Conservation (phyloP, 2,113 vertebrate genomes). For the Oplegnathus fasciatus region DNA sequence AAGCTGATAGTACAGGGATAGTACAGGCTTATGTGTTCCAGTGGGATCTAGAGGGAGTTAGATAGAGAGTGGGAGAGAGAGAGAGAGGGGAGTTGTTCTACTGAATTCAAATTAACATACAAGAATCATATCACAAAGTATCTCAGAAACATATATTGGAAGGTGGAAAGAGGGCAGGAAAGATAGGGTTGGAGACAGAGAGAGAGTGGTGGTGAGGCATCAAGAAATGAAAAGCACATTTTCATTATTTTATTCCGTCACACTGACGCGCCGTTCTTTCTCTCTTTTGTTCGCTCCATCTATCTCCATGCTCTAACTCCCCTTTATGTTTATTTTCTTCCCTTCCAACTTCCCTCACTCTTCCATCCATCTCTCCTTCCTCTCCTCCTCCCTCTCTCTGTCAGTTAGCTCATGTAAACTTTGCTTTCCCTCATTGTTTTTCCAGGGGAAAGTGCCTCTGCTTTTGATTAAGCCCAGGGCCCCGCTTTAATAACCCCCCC, state of each 20-base stretch:
- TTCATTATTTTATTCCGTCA: slow-evolving; percentile 70
- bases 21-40: slow-evolving; percentile 77
- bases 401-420: slow-evolving; percentile 84
- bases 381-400: slow-evolving; percentile 55
- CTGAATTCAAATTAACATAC: slow-evolving; percentile 25
- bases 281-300: slow-evolving; percentile 48
- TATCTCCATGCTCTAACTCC: slow-evolving; percentile 64
- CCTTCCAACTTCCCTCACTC: slow-evolving; percentile 69
- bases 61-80: neutral
- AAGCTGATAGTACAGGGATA: slow-evolving; percentile 77
- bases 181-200: slow-evolving; percentile 6
- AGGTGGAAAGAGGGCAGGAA: neutral
- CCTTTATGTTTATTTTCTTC: slow-evolving; percentile 78
- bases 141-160: neutral
- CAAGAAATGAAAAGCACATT: slow-evolving; percentile 78
- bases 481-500: slow-evolving; percentile 48
- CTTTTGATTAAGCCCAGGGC: slow-evolving; percentile 79
- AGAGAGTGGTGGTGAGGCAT: slow-evolving; percentile 46
- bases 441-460: slow-evolving; percentile 76
- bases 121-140: neutral
- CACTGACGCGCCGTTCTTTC: slow-evolving; percentile 26
- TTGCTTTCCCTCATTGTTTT: slow-evolving; percentile 82
- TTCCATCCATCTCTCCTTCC: slow-evolving; percentile 66
- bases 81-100: slow-evolving; percentile 1
- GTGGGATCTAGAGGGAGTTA: slow-evolving; percentile 65